Evolutionary conservation across 1,140 invertebrate genomes (phyloP).

Genomic region (Cotesia typhae): DNA sequence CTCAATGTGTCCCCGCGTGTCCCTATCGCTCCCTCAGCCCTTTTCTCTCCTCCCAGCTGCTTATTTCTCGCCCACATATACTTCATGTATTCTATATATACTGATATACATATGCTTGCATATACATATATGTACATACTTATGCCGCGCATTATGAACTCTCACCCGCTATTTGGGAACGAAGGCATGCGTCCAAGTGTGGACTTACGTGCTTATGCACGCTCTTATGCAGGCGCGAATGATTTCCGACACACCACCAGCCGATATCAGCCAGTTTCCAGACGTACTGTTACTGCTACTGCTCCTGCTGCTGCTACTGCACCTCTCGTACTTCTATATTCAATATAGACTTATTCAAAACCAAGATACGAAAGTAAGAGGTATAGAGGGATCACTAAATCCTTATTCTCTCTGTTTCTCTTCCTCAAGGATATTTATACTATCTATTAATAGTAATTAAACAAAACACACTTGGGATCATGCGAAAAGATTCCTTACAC

Average conservation of each 20-base stretch:
- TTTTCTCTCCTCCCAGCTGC: constrained; percentile 36
- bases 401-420: too few relatives aligned
- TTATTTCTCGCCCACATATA: constrained; percentile 8
- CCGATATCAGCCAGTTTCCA: constrained; percentile 49
- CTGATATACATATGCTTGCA: too few relatives aligned
- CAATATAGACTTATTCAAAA: too few relatives aligned
- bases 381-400: too few relatives aligned
- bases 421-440: too few relatives aligned
- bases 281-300: constrained; percentile 39
- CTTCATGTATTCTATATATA: not conserved
- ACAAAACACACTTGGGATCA: too few relatives aligned
- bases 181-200: constrained; percentile 55
- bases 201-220: constrained; percentile 55
- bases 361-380: too few relatives aligned
- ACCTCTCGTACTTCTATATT: too few relatives aligned
- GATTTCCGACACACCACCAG: constrained; percentile 49
- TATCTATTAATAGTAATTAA: too few relatives aligned
- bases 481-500: too few relatives aligned
- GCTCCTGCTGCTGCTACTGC: constrained; percentile 8
- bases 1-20: not conserved
- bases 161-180: constrained; percentile 39
- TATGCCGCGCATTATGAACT: constrained; percentile 51
- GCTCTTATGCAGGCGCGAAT: constrained; percentile 52
- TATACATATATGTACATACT: constrained; percentile 6
- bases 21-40: constrained; percentile 32